Evolutionary conservation across 2,888 invertebrate genomes (phyloP).

Genomic region (Caenorhabditis panamensis): DNA sequence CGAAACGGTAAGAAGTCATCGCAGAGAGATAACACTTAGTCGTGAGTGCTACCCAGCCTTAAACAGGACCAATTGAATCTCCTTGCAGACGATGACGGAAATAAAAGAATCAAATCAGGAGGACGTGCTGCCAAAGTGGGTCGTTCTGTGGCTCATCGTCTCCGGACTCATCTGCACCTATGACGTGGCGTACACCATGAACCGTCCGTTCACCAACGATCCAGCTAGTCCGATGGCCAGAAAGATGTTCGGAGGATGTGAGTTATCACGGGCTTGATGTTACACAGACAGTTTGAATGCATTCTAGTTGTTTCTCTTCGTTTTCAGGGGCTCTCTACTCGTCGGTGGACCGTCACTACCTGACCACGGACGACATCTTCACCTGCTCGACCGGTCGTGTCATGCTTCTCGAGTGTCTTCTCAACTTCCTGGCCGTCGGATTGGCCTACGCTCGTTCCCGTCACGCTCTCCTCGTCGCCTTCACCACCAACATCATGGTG

Average conservation of each 20-base stretch:
- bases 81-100: slow-evolving; percentile 30
- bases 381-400: slow-evolving; percentile 75
- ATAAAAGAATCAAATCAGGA: slow-evolving; percentile 5
- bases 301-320: not conserved
- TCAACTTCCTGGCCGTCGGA: slow-evolving; percentile 72
- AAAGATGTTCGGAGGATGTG: slow-evolving; percentile 47
- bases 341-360: slow-evolving; percentile 75
- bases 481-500: slow-evolving; percentile 73
- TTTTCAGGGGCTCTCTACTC: slow-evolving; percentile 75
- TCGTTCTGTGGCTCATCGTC: slow-evolving; percentile 38
- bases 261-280: slow-evolving; percentile 1
- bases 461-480: slow-evolving; percentile 71
- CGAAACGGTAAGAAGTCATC: slow-evolving; percentile 46
- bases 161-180: slow-evolving; percentile 55
- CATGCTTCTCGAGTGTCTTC: slow-evolving; percentile 74
- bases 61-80: not conserved
- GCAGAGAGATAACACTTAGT: slow-evolving; percentile 24
- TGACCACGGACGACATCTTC: slow-evolving; percentile 68
- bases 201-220: slow-evolving; percentile 63
- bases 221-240: slow-evolving; percentile 14
- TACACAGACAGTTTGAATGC: too few species aligned
- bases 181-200: slow-evolving; percentile 62
- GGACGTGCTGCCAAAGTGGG: slow-evolving; percentile 32
- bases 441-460: slow-evolving; percentile 67
- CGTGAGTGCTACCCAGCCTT: too few species aligned